Percentiles rank a stretch among this genome's conserved stretches.
Evolutionary conservation across 2,797 vertebrate species (phyloP).

Genomic region (Anolis apletophallus): DNA sequence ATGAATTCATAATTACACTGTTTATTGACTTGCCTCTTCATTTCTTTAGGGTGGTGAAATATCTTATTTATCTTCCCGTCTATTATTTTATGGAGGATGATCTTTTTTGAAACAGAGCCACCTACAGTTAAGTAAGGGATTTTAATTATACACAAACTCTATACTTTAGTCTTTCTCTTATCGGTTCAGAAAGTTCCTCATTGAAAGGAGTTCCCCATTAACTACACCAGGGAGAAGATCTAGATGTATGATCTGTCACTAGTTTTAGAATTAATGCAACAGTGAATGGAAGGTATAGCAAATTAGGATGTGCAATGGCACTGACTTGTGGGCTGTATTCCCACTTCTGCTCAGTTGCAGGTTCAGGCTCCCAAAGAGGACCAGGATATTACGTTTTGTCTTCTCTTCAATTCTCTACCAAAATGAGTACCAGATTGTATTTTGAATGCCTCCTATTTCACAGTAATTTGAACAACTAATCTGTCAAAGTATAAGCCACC

Average conservation of each 20-base stretch:
- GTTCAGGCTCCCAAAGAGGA: no score
- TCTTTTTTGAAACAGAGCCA: constrained; percentile 39
- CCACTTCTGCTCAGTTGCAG: background rate
- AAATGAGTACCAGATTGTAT: background rate
- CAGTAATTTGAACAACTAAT: no score
- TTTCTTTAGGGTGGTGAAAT: constrained; percentile 26
- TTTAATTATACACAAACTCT: constrained; percentile 34
- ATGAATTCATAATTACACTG: constrained; percentile 68
- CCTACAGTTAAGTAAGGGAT: constrained; percentile 49
- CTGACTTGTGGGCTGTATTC: background rate
- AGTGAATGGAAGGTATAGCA: no score
- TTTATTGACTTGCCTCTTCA: constrained; percentile 68
- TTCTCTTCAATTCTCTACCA: background rate
- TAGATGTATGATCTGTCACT: background rate
- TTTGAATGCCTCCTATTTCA: background rate
- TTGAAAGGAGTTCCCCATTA: background rate
- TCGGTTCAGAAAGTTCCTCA: background rate
- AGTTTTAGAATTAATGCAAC: background rate
- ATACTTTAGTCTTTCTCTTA: constrained; percentile 38
- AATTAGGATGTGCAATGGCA: background rate
- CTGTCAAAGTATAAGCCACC: no score
- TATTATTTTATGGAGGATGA: constrained; percentile 6
- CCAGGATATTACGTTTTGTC: no score
- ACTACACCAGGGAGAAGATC: background rate
- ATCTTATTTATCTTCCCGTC: constrained; percentile 13